These are phyloP conservation scores for Ficedula albicollis DNA, from an alignment of 2,797 vertebrate genomes.

Conservation along the genomic window DNA sequence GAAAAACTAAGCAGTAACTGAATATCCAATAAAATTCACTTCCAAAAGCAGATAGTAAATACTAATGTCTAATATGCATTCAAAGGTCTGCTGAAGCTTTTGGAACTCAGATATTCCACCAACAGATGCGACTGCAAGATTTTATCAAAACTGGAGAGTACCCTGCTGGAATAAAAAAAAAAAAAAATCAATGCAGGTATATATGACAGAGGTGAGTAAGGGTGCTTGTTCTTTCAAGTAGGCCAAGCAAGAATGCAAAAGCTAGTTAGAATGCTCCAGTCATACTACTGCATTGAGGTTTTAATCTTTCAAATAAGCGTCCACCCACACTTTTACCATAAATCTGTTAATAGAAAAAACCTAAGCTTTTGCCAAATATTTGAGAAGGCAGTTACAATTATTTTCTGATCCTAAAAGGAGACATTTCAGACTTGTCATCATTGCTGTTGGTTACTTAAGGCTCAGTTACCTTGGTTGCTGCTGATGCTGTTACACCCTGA, in stretches of 20 bases:
- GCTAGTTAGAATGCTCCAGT: background rate
- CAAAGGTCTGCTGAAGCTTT: background rate
- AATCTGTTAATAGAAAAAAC: background rate
- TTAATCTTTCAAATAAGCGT: background rate
- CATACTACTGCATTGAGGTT: background rate
- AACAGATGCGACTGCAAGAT: background rate
- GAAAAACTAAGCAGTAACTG: background rate
- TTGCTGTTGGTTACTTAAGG: background rate
- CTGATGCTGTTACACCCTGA: slow-evolving; percentile 74
- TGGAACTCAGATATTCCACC: background rate
- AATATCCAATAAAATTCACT: background rate
- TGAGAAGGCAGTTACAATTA: background rate
- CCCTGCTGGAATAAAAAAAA: background rate
- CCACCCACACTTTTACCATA: background rate
- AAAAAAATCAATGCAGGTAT: background rate
- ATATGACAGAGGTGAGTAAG: background rate
- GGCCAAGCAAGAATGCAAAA: background rate
- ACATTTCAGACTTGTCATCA: background rate
- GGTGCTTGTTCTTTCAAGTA: background rate
- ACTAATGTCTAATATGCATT: background rate
- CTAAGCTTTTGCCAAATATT: background rate
- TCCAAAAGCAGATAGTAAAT: background rate
- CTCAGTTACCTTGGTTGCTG: slow-evolving; percentile 82
- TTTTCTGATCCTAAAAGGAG: background rate
- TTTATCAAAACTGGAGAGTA: background rate